Evolutionary conservation across 1,140 invertebrate species (phyloP), one percentile per base, ranked within the genome.

Genomic region (Platyura marginata): DNA sequence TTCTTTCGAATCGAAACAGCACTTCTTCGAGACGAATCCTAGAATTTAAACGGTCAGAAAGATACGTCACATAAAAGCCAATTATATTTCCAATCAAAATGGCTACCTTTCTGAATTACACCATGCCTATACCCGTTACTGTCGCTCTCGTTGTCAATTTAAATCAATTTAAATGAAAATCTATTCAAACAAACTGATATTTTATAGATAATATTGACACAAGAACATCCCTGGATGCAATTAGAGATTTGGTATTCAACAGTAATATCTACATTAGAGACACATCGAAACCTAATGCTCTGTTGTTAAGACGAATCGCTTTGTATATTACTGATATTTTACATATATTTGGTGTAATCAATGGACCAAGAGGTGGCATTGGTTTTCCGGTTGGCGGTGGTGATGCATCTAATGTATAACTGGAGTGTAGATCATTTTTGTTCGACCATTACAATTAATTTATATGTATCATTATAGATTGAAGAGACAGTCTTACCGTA

Each of bases 181-280:
- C 6, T 20, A 21, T 45, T 6, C 22, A 29, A 18, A 36, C 15
- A n/a, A 2, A 18, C 3, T 37, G 35, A 41, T 50, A 48, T 49
- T 49, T 64, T 65, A 35, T 54, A 88, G 88, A 98, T 66, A 97
- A 94, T 57, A 75, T 99, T 42, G 91, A 99, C 63, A 98, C 95
- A 0, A 77, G 82, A 53, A 69, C 70, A 18, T 79, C 79, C 0
- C 57, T 98, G 22, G 90, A 97, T 53, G 65, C 67, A 4, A 67
- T 98, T 5, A 69, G 86, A 47, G 85, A 92, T 49, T 62, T 97
- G 38, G 77, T 98, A 4, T 70, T 75, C 2, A 63, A 74, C 22
- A 71, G 74, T 34, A 97, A 98, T 64, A 68, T 86, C 41, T 98
- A 96, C 57, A 72, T 94, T 40, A 77, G 77, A 23, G 69, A 75